Evolutionary conservation across 2,888 invertebrate genomes (phyloP), one percentile per base, ranked within the genome.

Genomic region (Mythimna ferrago): DNA sequence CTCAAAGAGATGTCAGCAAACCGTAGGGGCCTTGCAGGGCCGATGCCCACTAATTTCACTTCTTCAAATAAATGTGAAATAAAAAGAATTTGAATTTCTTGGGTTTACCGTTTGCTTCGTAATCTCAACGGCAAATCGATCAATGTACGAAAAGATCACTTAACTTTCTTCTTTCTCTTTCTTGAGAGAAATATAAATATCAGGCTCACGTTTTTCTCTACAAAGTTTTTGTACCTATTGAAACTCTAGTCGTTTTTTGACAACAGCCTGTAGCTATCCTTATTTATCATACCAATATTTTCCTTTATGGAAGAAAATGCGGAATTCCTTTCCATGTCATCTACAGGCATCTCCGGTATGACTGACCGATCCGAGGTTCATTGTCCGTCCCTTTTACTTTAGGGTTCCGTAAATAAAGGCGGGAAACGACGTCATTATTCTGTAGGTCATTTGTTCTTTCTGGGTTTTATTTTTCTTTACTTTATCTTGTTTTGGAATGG

Each of bases 281-380:
- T 67, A 78, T 73, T 73, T 73, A 70, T 68, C 62, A 78, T 62
- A 56, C 58, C 62, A 71, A 63, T 73, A 70, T 41, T 65, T 68
- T 66, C 35, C 53, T 60, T 66, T 58, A 14, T 26, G 57, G 54
- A 54, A 66, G 64, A 63, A 73, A 80, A 79, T 63, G 73, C 67
- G 72, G 62, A 70, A 84, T 84, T 81, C 67, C 76, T 73, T 69
- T 58, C 70, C 77, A 73, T 79, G 86, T 84, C 85, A 84, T 72
- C 71, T 70, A 68, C 85, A 85, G 84, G 71, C 54, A 78, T 82
- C 68, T 71, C 66, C 9, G 67, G 66, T 76, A 84, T 82, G 76
- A 80, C 71, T 78, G 80, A 77, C 82, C 73, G 76, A 61, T 67
- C 65, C 44, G 57, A 58, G 61, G 71, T 72, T 74, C 76, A 82